Percentiles rank a stretch among this genome's conserved stretches.
Conservation (phyloP, 2,888 invertebrate species). For the Blera fallax region DNA sequence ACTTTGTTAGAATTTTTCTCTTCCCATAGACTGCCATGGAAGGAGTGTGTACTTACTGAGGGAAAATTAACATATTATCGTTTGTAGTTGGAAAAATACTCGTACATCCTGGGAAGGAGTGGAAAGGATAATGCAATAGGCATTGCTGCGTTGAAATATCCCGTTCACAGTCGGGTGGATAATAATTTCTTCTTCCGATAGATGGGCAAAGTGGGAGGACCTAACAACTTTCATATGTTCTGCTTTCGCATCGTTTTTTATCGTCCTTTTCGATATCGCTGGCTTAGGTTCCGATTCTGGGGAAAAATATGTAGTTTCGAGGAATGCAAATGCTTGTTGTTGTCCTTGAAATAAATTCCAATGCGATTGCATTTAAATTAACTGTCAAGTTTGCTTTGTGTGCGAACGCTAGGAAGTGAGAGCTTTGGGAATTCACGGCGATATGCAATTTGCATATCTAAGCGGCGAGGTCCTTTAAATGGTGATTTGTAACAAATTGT, state of each 20-base stretch:
- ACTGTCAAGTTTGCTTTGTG: slow-evolving; percentile 24
- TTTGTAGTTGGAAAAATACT: slow-evolving; percentile 28
- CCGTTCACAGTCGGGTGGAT: not conserved
- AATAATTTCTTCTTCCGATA: slow-evolving; percentile 5
- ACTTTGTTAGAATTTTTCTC: not conserved
- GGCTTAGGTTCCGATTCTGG: not conserved
- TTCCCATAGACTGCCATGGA: not conserved
- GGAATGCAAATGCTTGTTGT: slow-evolving; percentile 32
- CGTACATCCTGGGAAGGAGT: not conserved
- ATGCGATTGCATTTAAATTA: slow-evolving; percentile 46
- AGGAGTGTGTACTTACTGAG: slow-evolving; percentile 27
- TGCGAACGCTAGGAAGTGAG: not conserved
- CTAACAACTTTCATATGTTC: slow-evolving; percentile 21
- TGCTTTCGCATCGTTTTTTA: not conserved
- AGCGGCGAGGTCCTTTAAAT: not conserved
- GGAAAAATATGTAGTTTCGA: slow-evolving; percentile 16
- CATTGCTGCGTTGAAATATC: slow-evolving; percentile 5
- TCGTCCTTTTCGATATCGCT: not conserved
- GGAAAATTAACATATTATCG: slow-evolving; percentile 58
- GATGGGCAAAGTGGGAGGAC: not conserved
- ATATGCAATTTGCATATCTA: slow-evolving; percentile 21
- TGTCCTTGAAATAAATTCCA: slow-evolving; percentile 25
- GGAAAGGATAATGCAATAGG: slow-evolving; percentile 33
- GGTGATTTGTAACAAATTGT: slow-evolving; percentile 14
- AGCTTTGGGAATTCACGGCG: slow-evolving; percentile 1